phyloP scores from a whole-genome alignment of 2,113 vertebrate species.

The Mungos mungo region DNA sequence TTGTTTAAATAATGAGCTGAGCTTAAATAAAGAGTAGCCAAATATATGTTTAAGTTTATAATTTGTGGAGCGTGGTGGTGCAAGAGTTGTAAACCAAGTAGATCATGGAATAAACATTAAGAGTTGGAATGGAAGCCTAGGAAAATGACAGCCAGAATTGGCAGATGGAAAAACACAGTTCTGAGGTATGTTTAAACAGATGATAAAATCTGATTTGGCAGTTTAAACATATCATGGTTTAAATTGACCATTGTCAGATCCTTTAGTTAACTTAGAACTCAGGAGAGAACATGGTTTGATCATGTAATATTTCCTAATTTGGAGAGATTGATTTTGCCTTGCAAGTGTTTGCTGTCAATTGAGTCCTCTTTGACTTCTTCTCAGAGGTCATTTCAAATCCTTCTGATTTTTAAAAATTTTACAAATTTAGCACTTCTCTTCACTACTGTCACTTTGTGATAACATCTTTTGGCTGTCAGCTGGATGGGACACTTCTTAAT shows the following conservation, averaged over 20 bases:
- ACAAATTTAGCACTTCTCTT: background rate
- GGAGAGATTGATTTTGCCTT: background rate
- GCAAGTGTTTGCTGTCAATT: background rate
- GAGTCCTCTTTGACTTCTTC: background rate
- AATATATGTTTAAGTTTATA: background rate
- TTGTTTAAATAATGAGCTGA: background rate
- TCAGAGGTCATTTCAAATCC: conserved; percentile 15
- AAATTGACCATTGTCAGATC: background rate
- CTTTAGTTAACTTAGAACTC: background rate
- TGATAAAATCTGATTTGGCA: background rate
- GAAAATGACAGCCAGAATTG: background rate
- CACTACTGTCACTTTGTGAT: background rate
- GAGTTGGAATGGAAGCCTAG: background rate
- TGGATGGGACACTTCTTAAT: conserved; percentile 34
- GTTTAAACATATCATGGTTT: background rate
- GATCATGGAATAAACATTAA: background rate
- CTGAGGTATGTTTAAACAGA: background rate
- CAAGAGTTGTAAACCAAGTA: background rate
- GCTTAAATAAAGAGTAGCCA: background rate
- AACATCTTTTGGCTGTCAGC: background rate
- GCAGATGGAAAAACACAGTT: background rate
- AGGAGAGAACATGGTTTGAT: background rate
- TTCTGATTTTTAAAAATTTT: background rate
- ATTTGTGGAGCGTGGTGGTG: background rate
- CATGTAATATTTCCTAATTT: background rate